Conservation (phyloP, 2,797 vertebrate species). For the Leptodactylus fallax region DNA sequence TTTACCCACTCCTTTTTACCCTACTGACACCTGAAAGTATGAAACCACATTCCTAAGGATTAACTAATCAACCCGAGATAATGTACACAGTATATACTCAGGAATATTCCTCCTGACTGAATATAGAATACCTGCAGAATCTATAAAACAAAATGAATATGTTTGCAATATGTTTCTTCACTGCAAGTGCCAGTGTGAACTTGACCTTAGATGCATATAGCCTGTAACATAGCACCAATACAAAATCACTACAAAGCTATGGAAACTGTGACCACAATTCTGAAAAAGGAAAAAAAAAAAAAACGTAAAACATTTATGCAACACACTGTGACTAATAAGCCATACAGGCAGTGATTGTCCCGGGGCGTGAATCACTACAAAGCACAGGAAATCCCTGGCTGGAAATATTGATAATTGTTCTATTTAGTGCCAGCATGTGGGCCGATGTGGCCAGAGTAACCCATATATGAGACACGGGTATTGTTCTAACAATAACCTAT, state of each 20-base stretch:
- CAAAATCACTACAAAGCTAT: background rate
- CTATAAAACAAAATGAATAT: no score
- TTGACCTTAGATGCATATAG: no score
- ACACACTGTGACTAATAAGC: background rate
- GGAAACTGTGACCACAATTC: background rate
- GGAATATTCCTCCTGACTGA: no score
- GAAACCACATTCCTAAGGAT: no score
- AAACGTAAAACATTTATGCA: background rate
- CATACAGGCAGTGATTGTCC: background rate
- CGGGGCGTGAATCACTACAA: slow-evolving; percentile 7
- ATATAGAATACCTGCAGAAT: no score
- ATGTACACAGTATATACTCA: no score
- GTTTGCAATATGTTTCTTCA: no score
- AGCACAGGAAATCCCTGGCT: slow-evolving; percentile 16
- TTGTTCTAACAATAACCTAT: background rate
- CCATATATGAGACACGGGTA: background rate
- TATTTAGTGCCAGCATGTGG: background rate
- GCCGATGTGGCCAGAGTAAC: background rate
- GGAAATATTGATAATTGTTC: slow-evolving; percentile 18
- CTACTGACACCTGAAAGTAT: no score
- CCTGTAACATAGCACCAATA: background rate
- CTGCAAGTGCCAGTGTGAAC: no score
- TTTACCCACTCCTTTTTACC: background rate
- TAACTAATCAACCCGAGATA: no score
- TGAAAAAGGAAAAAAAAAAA: no score